Evolutionary conservation across 1,140 invertebrate genomes (phyloP).

Genomic region (Trichogramma pretiosum): DNA sequence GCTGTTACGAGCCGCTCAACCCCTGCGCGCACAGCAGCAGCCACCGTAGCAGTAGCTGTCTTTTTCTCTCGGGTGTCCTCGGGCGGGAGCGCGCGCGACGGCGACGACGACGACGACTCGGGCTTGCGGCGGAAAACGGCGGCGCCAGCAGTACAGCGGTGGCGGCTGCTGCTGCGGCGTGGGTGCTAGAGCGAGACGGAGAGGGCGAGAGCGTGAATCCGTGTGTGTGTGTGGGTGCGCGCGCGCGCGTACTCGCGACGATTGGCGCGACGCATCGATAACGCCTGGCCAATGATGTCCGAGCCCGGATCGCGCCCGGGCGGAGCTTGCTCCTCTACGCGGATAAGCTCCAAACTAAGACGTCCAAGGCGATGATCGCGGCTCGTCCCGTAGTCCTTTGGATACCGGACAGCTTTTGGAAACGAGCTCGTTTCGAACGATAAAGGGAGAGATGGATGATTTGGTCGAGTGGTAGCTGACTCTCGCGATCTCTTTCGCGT

Average conservation of each 20-base stretch:
- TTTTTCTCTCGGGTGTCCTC: no score
- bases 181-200: background rate
- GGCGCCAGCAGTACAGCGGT: background rate
- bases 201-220: constrained; percentile 1
- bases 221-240: constrained; percentile 7
- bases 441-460: no score
- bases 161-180: background rate
- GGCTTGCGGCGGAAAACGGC: background rate
- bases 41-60: no score
- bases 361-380: background rate
- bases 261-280: no score
- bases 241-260: constrained; percentile 1
- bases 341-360: no score
- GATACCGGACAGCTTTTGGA: no score
- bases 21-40: no score
- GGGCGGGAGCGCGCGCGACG: constrained; percentile 10
- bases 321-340: constrained; percentile 12
- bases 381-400: no score
- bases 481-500: no score
- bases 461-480: no score
- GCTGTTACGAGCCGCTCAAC: no score
- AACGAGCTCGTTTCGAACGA: no score
- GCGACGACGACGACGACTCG: background rate
- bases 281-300: constrained; percentile 9
- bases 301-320: constrained; percentile 11